A percentile compares a stretch with the other conserved stretches of the same genome.
phyloP scores from a whole-genome alignment of 2,113 vertebrate species.

The Cariama cristata region DNA sequence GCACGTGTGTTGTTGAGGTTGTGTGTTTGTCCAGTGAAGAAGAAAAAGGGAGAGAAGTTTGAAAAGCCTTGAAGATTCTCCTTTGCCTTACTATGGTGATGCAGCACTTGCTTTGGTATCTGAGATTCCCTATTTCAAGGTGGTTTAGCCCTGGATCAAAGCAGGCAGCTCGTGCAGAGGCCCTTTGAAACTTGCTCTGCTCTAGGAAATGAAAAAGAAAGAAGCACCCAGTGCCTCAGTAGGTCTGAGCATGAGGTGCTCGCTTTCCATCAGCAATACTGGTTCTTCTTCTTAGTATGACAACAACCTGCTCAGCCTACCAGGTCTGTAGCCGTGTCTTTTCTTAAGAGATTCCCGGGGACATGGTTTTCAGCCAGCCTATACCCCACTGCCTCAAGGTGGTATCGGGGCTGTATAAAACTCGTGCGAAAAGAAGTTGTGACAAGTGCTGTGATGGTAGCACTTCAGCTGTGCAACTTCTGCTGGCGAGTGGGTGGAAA shows the following conservation, averaged over 20 bases:
- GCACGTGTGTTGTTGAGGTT: not conserved
- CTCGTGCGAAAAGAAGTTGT: not conserved
- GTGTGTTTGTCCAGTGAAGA: not conserved
- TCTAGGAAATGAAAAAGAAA: not conserved
- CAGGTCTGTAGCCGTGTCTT: not conserved
- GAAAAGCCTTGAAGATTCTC: not conserved
- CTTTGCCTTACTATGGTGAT: not conserved
- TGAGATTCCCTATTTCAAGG: not conserved
- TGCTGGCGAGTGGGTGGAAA: not conserved
- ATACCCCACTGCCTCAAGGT: not conserved
- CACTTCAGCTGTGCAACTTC: not conserved
- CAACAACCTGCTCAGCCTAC: not conserved
- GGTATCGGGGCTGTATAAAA: accelerated
- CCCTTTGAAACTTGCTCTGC: not conserved
- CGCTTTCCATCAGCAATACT: not conserved
- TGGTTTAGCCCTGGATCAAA: not conserved
- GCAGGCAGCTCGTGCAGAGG: accelerated
- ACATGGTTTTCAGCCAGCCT: not conserved
- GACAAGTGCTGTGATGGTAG: not conserved
- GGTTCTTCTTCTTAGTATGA: not conserved
- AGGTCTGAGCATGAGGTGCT: not conserved
- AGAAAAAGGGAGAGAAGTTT: not conserved
- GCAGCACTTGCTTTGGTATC: not conserved
- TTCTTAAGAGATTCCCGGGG: not conserved
- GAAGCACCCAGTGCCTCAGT: not conserved